Evolutionary conservation across 2,888 invertebrate genomes (phyloP).

Genomic region (Mesorhabditis sp.): DNA sequence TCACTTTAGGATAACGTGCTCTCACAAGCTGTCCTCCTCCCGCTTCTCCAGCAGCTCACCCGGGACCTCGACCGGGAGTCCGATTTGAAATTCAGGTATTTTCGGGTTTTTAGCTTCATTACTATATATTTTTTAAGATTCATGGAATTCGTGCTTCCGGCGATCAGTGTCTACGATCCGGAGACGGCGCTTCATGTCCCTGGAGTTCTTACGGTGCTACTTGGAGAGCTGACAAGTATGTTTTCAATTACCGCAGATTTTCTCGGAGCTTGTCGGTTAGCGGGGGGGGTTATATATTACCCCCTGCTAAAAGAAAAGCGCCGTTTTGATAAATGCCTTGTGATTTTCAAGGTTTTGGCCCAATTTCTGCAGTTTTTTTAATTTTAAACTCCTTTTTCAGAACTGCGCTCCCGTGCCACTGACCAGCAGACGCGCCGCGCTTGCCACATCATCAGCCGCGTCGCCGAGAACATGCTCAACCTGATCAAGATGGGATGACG

Average conservation of each 20-base stretch:
- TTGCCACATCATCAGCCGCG: not conserved
- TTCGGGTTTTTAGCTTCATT: not conserved
- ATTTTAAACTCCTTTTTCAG: not conserved
- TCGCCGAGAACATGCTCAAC: conserved; percentile 6
- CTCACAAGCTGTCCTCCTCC: conserved; percentile 82
- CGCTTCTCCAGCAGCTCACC: conserved; percentile 78
- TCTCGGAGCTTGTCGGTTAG: not conserved
- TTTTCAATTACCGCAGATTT: not conserved
- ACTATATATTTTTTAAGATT: too few relatives aligned
- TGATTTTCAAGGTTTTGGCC: not conserved
- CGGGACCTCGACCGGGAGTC: conserved; percentile 37
- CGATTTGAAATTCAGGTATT: conserved; percentile 40
- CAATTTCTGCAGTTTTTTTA: too few relatives aligned
- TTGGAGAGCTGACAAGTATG: conserved; percentile 24
- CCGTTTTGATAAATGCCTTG: not conserved
- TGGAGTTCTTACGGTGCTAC: conserved; percentile 22
- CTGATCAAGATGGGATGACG: not conserved
- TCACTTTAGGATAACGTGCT: conserved; percentile 59
- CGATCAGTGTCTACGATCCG: conserved; percentile 23
- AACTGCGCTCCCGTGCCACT: not conserved
- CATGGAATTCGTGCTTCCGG: conserved; percentile 31
- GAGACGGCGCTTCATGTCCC: conserved; percentile 21
- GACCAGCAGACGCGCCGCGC: not conserved
- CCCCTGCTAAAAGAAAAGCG: not conserved
- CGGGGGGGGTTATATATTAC: not conserved